A percentile compares a stretch with the other conserved stretches of the same genome.
phyloP scores from a whole-genome alignment of 1,140 invertebrate species.

The Scylla paramamosain region DNA sequence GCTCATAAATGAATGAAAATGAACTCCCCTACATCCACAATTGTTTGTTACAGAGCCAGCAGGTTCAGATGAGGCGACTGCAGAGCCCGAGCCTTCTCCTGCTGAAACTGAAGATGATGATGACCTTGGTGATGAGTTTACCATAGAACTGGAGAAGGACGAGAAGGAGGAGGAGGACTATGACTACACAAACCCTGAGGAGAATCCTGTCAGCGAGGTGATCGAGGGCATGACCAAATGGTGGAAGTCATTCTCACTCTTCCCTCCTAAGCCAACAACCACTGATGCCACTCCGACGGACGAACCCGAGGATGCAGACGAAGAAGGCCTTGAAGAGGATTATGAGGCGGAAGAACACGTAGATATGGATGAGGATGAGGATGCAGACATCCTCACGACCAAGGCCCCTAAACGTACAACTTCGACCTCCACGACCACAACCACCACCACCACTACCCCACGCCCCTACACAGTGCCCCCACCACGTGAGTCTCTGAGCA shows the following conservation, averaged over 20 bases:
- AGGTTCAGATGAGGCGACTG: background rate
- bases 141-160: background rate
- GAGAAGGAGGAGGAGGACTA: background rate
- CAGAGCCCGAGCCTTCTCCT: background rate
- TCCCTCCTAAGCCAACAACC: background rate
- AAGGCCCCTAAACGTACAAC: no score
- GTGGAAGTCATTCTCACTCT: background rate
- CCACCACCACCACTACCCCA: constrained; percentile 23
- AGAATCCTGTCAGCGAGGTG: background rate
- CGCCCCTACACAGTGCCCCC: constrained; percentile 10
- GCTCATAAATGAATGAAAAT: background rate
- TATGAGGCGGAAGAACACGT: background rate
- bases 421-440: background rate
- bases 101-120: no score
- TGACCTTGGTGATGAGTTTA: background rate
- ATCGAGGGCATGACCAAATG: background rate
- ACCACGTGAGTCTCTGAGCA: constrained; percentile 8
- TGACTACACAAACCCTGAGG: background rate
- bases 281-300: background rate
- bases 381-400: background rate
- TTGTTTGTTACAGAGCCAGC: background rate
- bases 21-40: background rate
- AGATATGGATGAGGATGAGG: background rate
- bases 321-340: background rate
- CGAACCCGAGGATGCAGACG: background rate